Evolutionary conservation across 2,797 vertebrate species (phyloP).

Genomic region (Nasua narica): DNA sequence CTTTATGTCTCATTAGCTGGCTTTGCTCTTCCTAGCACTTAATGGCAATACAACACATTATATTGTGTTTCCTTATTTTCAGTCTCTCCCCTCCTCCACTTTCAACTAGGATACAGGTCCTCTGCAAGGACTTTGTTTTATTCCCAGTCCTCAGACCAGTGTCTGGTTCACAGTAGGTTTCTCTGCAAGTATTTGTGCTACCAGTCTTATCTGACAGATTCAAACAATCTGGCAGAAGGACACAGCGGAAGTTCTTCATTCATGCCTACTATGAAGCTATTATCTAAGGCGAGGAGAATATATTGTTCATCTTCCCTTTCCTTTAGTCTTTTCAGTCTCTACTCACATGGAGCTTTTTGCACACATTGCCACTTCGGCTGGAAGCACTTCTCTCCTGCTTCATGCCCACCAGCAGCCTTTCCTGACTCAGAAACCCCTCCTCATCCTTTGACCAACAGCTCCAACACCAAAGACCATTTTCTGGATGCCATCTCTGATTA

Average conservation of each 20-base stretch:
- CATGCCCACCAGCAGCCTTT: background rate
- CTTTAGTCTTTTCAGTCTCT: background rate
- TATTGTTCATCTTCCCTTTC: background rate
- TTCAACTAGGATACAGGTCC: background rate
- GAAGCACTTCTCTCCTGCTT: background rate
- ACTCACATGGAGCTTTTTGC: background rate
- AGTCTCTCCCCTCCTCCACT: background rate
- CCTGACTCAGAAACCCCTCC: background rate
- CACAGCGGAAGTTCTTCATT: background rate
- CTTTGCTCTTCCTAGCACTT: background rate
- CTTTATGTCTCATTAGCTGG: background rate
- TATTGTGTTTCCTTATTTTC: background rate
- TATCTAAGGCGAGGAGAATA: background rate
- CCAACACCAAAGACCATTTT: background rate
- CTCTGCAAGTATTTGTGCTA: background rate
- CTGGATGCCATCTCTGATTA: background rate
- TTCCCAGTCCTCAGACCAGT: background rate
- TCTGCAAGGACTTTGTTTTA: background rate
- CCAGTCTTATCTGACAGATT: background rate
- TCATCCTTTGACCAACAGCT: background rate
- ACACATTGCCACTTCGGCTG: background rate
- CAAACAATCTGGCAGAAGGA: background rate
- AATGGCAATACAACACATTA: background rate
- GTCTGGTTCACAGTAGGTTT: background rate
- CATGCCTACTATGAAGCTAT: background rate